Evolutionary conservation across 2,797 vertebrate species (phyloP).

Genomic region (Chromobotia macracanthus): DNA sequence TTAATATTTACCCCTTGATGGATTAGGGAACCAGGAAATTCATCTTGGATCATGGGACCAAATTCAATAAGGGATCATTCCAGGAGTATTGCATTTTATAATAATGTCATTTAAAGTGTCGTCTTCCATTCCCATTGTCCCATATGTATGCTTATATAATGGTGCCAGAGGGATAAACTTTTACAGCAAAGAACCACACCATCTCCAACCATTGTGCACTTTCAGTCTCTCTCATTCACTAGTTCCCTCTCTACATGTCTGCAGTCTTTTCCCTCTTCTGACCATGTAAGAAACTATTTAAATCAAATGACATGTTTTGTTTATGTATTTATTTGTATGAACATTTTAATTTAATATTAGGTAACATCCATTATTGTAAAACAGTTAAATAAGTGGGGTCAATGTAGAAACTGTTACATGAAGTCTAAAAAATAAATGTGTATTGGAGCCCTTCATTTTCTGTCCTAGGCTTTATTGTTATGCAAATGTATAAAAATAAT

Average conservation of each 20-base stretch:
- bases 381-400: slow-evolving; percentile 53
- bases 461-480: too few relatives aligned
- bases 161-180: slow-evolving; percentile 95
- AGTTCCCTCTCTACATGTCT: slow-evolving; percentile 55
- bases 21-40: slow-evolving; percentile 99
- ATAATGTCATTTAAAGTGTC: slow-evolving; percentile 99
- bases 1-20: slow-evolving; percentile 99
- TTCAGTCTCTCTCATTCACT: slow-evolving; percentile 55
- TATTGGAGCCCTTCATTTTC: not conserved
- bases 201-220: slow-evolving; percentile 41
- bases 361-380: slow-evolving; percentile 48
- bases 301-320: slow-evolving; percentile 44
- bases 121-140: slow-evolving; percentile 99
- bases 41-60: slow-evolving; percentile 99
- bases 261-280: slow-evolving; percentile 54
- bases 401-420: slow-evolving; percentile 34
- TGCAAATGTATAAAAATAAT: too few relatives aligned
- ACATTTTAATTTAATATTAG: slow-evolving; percentile 21
- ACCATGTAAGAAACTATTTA: slow-evolving; percentile 59
- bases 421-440: slow-evolving; percentile 5
- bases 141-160: slow-evolving; percentile 99
- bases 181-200: slow-evolving; percentile 83
- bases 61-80: slow-evolving; percentile 99
- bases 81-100: slow-evolving; percentile 99
- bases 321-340: slow-evolving; percentile 42